Base-by-base conservation (phyloP, 2,113 vertebrate species). In the Pachyramphus minor region DNA sequence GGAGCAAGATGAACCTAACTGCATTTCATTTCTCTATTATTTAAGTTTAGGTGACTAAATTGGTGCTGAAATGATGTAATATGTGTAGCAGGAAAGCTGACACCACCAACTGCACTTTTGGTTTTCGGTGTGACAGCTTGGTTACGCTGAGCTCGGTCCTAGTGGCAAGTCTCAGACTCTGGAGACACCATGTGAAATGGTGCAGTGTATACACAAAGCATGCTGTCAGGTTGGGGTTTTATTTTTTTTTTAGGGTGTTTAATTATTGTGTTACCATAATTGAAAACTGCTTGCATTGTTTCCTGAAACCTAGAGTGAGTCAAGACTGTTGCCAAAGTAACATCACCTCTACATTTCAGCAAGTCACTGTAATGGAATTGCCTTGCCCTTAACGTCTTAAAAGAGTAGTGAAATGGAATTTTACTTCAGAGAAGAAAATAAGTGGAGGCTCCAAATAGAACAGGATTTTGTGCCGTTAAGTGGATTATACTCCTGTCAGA, bases 391-490 rank as follows among this genome's bases (percentile, higher is more conserved):
- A 71, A 47, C 31, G 9, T 78, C 76, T 94, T 87, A 63, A 39
- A 73, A 90, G 89, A 86, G 58, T 2, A 88, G 24, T 22, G 49
- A 91, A 90, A 74, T 66, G 30, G 83, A 90, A 86, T 87, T 90
- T 45, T 72, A 58, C 89, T 95, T 59, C 53, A 77, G 47, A 73
- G 93, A 35, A 95, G 77, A 92, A 60, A 72, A 62, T 28, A 74
- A 91, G 73, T 83, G 85, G 92, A 87, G 44, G 84, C 86, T 74
- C 74, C 62, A 94, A 97, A 82, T 69, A 90, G 85, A 96, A 72
- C 24, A 76, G 91, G 85, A 94, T 95, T 97, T 95, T 87, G 71
- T 93, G 94, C 95, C 18, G n/a, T 90, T 95, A 90, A 91, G 89
- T 91, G 83, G 79, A 72, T 97, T 96, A 96, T 68, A 80, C 80